Percentiles rank a stretch among this genome's conserved stretches.
Evolutionary conservation across 1,140 invertebrate species (phyloP).

Genomic region (Hycleus phaleratus): DNA sequence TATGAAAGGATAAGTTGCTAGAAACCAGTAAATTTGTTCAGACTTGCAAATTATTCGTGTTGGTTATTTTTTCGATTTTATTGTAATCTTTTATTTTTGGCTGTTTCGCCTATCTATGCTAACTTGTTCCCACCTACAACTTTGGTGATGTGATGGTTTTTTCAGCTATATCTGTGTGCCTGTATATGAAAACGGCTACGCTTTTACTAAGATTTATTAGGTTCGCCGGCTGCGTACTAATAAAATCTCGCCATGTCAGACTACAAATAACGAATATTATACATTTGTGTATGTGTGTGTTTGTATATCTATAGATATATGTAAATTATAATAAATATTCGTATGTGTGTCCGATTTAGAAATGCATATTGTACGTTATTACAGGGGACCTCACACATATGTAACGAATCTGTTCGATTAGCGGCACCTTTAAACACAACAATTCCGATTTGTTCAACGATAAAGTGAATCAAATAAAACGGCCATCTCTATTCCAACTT

Average conservation of each 20-base stretch:
- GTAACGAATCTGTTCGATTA: conserved; percentile 10
- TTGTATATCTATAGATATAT: no score
- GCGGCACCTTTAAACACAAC: conserved; percentile 1
- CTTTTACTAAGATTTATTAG: conserved; percentile 19
- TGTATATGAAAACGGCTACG: conserved; percentile 15
- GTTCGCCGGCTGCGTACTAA: conserved; percentile 15
- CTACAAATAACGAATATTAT: conserved; percentile 10
- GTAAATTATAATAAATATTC: neutral
- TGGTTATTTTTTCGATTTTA: neutral
- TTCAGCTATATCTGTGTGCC: neutral
- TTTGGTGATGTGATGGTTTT: neutral
- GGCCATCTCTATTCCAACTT: no score
- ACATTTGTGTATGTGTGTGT: no score
- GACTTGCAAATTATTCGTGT: conserved; percentile 1
- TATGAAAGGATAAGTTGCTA: conserved; percentile 7
- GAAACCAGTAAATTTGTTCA: conserved; percentile 8
- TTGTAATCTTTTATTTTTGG: no score
- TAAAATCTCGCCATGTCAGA: conserved; percentile 14
- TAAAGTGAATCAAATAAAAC: no score
- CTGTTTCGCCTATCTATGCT: no score
- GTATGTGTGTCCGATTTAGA: conserved; percentile 13
- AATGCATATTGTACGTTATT: conserved; percentile 18
- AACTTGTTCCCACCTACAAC: conserved; percentile 4
- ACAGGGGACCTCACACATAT: conserved; percentile 13
- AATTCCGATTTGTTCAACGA: conserved; percentile 1